Percentiles rank a stretch among this genome's conserved stretches.
Conservation (phyloP, 2,888 invertebrate species). For the Tetanocera ferruginea region DNA sequence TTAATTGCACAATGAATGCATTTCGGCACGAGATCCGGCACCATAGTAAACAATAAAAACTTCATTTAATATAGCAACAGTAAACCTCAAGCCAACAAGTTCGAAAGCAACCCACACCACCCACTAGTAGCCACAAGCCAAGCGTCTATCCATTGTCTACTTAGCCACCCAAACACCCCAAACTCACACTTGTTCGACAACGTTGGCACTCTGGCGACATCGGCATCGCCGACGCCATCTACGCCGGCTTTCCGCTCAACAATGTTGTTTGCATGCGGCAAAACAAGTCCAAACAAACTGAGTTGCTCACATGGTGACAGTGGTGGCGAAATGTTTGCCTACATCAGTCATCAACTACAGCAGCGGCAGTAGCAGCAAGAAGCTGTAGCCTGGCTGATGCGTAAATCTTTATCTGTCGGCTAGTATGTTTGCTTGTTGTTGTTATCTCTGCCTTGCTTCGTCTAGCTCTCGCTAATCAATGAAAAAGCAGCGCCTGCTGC, state of each 20-base stretch:
- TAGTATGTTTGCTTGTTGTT: background rate
- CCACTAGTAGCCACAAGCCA: background rate
- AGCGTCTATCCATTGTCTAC: background rate
- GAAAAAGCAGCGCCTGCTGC: conserved; percentile 19
- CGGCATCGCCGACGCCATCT: background rate
- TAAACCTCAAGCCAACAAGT: conserved; percentile 6
- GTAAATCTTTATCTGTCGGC: background rate
- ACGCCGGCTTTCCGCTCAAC: background rate
- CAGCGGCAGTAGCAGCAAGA: background rate
- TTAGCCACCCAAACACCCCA: background rate
- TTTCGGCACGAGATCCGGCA: background rate
- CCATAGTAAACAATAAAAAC: background rate
- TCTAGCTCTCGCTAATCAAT: conserved; percentile 24
- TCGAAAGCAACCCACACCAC: background rate
- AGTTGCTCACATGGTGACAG: conserved; percentile 7
- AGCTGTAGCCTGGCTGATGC: background rate
- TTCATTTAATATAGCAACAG: background rate
- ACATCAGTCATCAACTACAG: background rate
- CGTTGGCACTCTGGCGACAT: background rate
- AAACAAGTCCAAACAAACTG: background rate
- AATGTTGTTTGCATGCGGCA: background rate
- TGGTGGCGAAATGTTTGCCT: conserved; percentile 6
- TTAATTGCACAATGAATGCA: background rate
- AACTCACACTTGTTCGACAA: background rate
- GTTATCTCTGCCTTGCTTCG: background rate